Conservation (phyloP, 2,113 vertebrate species). For the Lepisosteus oculatus region DNA sequence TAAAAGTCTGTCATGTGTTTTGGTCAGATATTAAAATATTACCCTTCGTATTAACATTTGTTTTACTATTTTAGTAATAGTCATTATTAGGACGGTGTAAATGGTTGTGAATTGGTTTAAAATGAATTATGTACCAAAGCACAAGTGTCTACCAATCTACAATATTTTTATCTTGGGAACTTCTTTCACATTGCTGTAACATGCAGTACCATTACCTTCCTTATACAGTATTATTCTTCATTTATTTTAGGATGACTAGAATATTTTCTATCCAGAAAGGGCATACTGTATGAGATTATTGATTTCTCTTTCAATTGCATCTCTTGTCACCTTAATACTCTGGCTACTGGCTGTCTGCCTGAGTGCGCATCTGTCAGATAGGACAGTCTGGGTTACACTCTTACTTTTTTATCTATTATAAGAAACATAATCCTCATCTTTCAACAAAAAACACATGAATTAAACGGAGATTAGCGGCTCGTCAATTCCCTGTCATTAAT, state of each 20-base stretch:
- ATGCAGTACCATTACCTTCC: conserved; percentile 35
- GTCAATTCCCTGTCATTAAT: no score
- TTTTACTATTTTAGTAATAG: no score
- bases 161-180: conserved; percentile 8
- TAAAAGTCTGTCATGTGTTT: no score
- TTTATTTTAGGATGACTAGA: conserved; percentile 44
- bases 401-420: conserved; percentile 14
- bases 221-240: conserved; percentile 43
- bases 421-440: no score
- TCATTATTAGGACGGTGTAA: no score
- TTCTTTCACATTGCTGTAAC: conserved; percentile 35
- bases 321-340: conserved; percentile 59
- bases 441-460: no score
- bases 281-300: conserved; percentile 51
- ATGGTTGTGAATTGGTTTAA: no score
- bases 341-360: conserved; percentile 45
- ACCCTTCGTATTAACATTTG: no score
- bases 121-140: no score
- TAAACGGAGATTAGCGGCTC: no score
- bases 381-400: conserved; percentile 30
- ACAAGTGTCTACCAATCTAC: no score
- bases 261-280: conserved; percentile 35
- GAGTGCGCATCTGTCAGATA: conserved; percentile 48
- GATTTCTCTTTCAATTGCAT: conserved; percentile 45
- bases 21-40: no score